Percentiles rank a stretch among this genome's conserved stretches.
These are phyloP conservation scores for Parus major DNA, from an alignment of 2,113 vertebrate species.

Conservation along the genomic window DNA sequence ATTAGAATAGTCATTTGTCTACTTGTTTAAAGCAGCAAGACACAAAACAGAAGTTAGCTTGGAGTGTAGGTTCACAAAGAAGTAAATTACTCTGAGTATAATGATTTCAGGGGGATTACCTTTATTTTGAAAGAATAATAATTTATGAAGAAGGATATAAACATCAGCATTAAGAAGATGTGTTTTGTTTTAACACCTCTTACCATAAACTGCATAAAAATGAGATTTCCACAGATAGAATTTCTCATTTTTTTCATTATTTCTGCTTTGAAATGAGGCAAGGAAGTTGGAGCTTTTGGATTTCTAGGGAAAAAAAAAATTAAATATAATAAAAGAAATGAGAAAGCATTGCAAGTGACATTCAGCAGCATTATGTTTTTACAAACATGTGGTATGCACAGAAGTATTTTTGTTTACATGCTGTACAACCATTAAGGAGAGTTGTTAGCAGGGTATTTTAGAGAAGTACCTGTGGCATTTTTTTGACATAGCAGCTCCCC, in stretches of 20 bases:
- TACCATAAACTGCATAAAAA: neutral
- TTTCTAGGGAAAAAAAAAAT: fast-evolving
- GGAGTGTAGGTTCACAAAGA: neutral
- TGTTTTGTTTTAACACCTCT: neutral
- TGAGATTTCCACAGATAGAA: neutral
- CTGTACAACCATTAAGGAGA: neutral
- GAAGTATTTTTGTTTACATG: neutral
- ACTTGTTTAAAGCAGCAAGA: neutral
- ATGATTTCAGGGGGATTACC: neutral
- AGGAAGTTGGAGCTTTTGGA: neutral
- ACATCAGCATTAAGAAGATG: neutral
- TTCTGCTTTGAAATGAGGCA: neutral
- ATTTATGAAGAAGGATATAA: neutral
- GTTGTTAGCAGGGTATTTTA: neutral
- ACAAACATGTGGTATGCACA: neutral
- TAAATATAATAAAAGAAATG: neutral
- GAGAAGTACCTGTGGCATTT: neutral
- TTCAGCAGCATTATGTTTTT: neutral
- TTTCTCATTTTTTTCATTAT: neutral
- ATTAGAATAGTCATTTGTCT: neutral
- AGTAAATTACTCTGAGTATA: neutral
- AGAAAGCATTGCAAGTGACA: neutral
- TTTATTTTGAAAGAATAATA: neutral
- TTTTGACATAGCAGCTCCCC: neutral
- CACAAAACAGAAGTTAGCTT: neutral